These are phyloP conservation scores for Metellina segmentata DNA, from an alignment of 2,888 invertebrate species.

Conservation along the genomic window DNA sequence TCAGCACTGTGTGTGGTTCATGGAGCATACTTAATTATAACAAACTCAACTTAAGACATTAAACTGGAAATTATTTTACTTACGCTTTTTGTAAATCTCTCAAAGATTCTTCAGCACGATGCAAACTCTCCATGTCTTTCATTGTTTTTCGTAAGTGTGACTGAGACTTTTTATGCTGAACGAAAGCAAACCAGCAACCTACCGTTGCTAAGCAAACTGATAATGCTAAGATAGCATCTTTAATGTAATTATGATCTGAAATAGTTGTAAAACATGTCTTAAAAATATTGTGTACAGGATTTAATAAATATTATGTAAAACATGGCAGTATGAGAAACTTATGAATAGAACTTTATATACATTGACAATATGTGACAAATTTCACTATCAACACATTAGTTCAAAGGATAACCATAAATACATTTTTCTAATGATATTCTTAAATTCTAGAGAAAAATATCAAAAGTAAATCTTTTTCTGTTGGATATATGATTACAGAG, in stretches of 20 bases:
- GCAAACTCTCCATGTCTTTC: constrained; percentile 94
- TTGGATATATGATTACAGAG: no score
- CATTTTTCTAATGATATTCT: no score
- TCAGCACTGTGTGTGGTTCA: no score
- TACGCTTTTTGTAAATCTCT: constrained; percentile 87
- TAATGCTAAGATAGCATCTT: constrained; percentile 93
- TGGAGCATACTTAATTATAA: no score
- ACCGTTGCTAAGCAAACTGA: constrained; percentile 91
- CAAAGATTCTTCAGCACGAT: constrained; percentile 92
- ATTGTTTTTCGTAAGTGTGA: constrained; percentile 94
- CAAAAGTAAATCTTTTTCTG: no score
- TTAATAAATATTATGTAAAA: background rate
- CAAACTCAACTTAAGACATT: background rate
- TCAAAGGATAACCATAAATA: background rate
- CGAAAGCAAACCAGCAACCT: constrained; percentile 94
- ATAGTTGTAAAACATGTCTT: background rate
- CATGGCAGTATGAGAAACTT: background rate
- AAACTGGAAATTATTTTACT: background rate
- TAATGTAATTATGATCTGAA: constrained; percentile 89
- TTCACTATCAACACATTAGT: background rate
- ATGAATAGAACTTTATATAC: background rate
- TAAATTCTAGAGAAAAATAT: no score
- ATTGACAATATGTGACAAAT: background rate
- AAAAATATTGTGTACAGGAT: background rate
- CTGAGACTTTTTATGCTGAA: constrained; percentile 93